Evolutionary conservation across 2,888 invertebrate genomes (phyloP).

Genomic region (Mactromeris polynyma): DNA sequence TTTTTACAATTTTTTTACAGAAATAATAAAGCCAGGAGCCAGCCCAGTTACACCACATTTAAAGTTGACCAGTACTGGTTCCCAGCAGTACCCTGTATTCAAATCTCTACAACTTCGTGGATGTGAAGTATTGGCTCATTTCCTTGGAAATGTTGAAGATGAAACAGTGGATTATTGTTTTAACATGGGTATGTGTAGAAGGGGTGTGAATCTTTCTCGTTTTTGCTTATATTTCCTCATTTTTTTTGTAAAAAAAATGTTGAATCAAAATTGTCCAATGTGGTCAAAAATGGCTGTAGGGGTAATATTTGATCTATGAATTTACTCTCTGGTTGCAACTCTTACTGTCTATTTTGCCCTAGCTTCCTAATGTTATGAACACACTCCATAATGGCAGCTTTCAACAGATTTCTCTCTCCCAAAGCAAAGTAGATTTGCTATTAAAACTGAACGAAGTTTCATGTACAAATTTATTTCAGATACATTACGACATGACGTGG

Average conservation of each 20-base stretch:
- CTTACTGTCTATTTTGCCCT: too few species aligned
- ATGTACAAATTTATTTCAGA: constrained; percentile 71
- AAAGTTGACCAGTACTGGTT: constrained; percentile 64
- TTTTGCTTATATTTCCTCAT: too few species aligned
- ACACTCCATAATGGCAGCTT: too few species aligned
- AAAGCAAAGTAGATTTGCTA: too few species aligned
- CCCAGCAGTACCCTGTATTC: constrained; percentile 58
- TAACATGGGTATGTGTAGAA: constrained; percentile 31
- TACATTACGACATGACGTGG: constrained; percentile 70
- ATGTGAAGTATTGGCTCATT: constrained; percentile 76
- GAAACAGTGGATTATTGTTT: constrained; percentile 32
- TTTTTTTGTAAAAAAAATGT: too few species aligned
- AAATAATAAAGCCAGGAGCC: constrained; percentile 59
- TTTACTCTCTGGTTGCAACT: too few species aligned
- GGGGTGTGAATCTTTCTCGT: background rate
- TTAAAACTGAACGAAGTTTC: too few species aligned
- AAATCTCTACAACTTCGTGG: constrained; percentile 74
- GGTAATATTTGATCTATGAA: too few species aligned
- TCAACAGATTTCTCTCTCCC: too few species aligned
- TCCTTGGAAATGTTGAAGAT: constrained; percentile 70
- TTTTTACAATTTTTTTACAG: constrained; percentile 27
- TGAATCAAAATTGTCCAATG: too few species aligned
- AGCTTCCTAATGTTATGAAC: too few species aligned
- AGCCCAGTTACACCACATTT: constrained; percentile 78
- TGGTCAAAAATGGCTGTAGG: too few species aligned